Conservation (phyloP, 2,888 invertebrate species). For the Scelioninae gen. 2 region DNA sequence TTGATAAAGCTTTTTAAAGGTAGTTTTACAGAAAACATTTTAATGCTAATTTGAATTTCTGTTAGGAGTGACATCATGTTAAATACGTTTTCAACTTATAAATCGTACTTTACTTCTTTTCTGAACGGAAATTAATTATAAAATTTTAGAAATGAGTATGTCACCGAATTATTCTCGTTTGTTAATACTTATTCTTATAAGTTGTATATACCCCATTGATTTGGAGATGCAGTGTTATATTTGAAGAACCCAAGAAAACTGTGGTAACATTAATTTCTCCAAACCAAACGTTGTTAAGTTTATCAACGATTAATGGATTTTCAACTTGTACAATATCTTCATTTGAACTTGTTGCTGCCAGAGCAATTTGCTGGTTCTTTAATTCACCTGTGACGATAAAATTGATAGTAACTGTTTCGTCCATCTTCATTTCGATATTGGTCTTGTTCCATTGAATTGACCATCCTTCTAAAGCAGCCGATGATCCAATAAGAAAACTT, state of each 20-base stretch:
- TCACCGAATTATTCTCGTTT: too few relatives aligned
- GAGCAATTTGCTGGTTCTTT: not conserved
- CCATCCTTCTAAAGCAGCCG: not conserved
- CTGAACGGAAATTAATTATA: too few relatives aligned
- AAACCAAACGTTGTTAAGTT: conserved; percentile 7
- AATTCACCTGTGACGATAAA: conserved; percentile 21
- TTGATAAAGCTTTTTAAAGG: too few relatives aligned
- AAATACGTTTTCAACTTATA: too few relatives aligned
- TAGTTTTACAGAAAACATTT: too few relatives aligned
- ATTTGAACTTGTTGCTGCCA: conserved; percentile 4
- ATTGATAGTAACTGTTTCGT: conserved; percentile 3
- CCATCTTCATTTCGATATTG: conserved; percentile 17
- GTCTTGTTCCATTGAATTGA: conserved; percentile 15
- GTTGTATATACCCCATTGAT: conserved; percentile 21
- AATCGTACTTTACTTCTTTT: too few relatives aligned
- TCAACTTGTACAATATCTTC: conserved; percentile 3
- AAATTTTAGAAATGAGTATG: not conserved
- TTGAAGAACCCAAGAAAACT: conserved; percentile 41
- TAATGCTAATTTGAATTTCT: too few relatives aligned
- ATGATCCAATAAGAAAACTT: conserved; percentile 13
- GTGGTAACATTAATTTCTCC: conserved; percentile 22
- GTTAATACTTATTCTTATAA: not conserved
- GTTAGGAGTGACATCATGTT: too few relatives aligned
- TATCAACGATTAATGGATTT: conserved; percentile 6
- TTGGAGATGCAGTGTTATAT: conserved; percentile 18